Evolutionary conservation across 30 jellyfish, hydroid and myxozoan genomes (phyloP), one percentile per base, ranked within the genome.

Genomic region (Mastigias papua): DNA sequence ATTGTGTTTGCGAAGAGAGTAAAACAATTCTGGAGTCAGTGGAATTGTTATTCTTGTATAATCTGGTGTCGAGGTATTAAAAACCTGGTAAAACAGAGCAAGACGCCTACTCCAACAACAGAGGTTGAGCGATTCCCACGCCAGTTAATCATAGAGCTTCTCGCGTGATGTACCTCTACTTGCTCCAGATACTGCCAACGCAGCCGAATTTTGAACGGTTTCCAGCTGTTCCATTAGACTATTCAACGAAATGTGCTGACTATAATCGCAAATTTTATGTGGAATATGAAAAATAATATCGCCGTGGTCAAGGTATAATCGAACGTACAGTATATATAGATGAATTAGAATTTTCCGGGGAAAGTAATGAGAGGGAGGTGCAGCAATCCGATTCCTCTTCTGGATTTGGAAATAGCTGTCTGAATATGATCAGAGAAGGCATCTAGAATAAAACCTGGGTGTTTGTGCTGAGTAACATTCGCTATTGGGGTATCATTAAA

Each of bases 31-130:
- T 60, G 72, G n/a, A 2, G 17, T 17, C 72, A 20, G 32, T 60
- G 72, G 29, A 60, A 60, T 26, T 60, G 32, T 7, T n/a, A 60
- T 60, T 60, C 54, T 37, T 37, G 54, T 37, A 37, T 37, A 37
- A 37, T 37, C 54, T 37, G 54, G 54, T 37, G 54, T 37, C 5
- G 17, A 7, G 2, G 23, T 57, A 57, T 57, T 57, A 4, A 57
- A 5, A 57, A 57, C 17, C 69, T 66, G 11, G 50, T 25, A 66
- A 66, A 66, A 28, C 50, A 66, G 78, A 66, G 23, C 48, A 66
- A 66, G 78, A 25, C n/a, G 78, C 78, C 78, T 66, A 20, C 78
- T 31, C 78, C 48, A 66, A 6, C 78, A 13, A 31, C 78, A 20
- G 78, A 66, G 78, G 78, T 66, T 25, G 48, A 66, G 50, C 4